These are phyloP conservation scores for Sylvia atricapilla DNA, from an alignment of 2,113 vertebrate species.

Conservation along the genomic window DNA sequence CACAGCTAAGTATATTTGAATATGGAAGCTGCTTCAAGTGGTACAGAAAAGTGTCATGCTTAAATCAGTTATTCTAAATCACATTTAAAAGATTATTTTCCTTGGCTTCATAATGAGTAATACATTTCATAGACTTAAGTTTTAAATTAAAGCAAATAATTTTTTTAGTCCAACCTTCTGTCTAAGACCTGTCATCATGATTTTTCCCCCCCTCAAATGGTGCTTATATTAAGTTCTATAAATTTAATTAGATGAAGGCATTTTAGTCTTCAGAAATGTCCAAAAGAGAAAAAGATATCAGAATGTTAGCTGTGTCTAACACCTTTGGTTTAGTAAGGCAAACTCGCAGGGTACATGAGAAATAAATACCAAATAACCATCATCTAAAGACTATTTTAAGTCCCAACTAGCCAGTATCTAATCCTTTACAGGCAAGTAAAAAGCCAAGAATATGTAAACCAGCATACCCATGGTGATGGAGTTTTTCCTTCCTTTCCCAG, in stretches of 20 bases:
- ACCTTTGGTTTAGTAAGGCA: not conserved
- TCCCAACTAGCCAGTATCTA: not conserved
- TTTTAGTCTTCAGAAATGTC: not conserved
- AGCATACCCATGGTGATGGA: not conserved
- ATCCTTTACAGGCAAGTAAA: not conserved
- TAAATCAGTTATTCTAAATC: conserved; percentile 1
- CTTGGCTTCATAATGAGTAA: not conserved
- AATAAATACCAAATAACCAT: not conserved
- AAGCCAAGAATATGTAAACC: not conserved
- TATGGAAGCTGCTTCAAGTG: conserved; percentile 42
- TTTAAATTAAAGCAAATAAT: not conserved
- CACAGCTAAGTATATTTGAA: conserved; percentile 57
- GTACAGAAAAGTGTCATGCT: not conserved
- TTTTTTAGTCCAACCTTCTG: not conserved
- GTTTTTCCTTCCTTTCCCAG: not conserved
- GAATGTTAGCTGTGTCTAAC: not conserved
- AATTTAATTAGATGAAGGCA: not conserved
- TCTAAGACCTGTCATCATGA: not conserved
- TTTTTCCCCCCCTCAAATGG: not conserved
- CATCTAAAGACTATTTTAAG: not conserved
- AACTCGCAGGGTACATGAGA: not conserved
- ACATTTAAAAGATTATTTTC: not conserved
- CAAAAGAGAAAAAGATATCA: not conserved
- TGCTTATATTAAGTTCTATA: not conserved
- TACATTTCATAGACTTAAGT: not conserved